Evolutionary conservation across 2,797 vertebrate genomes (phyloP), one percentile per base, ranked within the genome.

Genomic region (Platyrinchus mystaceus): DNA sequence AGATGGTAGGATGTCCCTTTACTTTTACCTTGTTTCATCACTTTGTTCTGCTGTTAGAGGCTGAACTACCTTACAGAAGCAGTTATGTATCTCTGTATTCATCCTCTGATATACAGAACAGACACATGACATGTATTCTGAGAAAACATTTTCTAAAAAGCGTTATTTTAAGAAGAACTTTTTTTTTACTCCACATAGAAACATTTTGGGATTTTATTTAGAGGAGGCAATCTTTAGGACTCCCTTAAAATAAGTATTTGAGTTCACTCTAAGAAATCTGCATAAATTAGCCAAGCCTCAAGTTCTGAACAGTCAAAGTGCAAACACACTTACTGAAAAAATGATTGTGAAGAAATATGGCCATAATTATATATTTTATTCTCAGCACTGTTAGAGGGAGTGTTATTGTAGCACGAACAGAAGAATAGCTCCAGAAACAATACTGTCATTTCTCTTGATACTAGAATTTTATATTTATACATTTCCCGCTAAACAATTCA

Each of bases 91-190:
- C 26, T 32, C 52, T 30, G 4, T 53, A 43, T 37, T 81, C 34
- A 75, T 15, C 21, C 27, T 60, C 8, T 28, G 23, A 34, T 6
- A 64, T 0, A 60, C 2, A 63, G 18, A 62, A 37, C 14, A 80
- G 37, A 53, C 5, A 39, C 5, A 68, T 0, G 1, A 49, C 0
- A n/a, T 0, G 0, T 37, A 49, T 53, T 75, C 70, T 64, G 16
- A 93, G n/a, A 83, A 21, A 93, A 44, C 1, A 6, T 87, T 46
- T 85, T 64, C 28, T 27, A 36, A 73, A 79, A 49, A 15, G 2
- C 3, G 28, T 5, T 47, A 59, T 80, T 60, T 28, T 49, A 53
- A 19, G 0, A 49, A 24, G 32, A 79, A 58, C 2, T 6, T 44
- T 81, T 71, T 49, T 81, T 69, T 39, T 52, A 74, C 71, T 84